These are phyloP conservation scores for Drosophila heteroneura DNA, from an alignment of 2,888 invertebrate species.

Conservation along the genomic window DNA sequence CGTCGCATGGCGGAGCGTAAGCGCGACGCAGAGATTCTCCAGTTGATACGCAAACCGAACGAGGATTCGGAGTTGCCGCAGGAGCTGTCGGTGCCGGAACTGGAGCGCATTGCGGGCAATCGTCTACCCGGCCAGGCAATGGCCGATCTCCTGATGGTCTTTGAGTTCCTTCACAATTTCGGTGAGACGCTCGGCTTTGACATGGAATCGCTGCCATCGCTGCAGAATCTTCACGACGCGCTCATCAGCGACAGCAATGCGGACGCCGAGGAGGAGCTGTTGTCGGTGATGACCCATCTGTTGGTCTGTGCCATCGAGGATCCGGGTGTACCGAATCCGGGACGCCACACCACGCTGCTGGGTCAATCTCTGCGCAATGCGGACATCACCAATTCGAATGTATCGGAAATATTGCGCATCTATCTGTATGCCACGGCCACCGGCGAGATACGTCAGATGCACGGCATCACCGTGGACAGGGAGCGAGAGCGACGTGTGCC, in stretches of 20 bases:
- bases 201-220: conserved; percentile 93
- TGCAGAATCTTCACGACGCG: conserved; percentile 94
- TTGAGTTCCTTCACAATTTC: conserved; percentile 98
- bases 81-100: conserved; percentile 89
- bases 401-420: conserved; percentile 96
- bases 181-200: conserved; percentile 97
- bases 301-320: conserved; percentile 97
- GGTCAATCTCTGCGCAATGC: conserved; percentile 96
- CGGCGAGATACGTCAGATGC: conserved; percentile 92
- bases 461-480: conserved; percentile 92
- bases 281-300: conserved; percentile 95
- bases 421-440: conserved; percentile 96
- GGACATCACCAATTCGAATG: conserved; percentile 95
- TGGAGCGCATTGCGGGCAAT: conserved; percentile 92
- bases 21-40: conserved; percentile 89
- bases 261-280: conserved; percentile 93
- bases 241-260: conserved; percentile 91
- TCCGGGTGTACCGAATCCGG: conserved; percentile 95
- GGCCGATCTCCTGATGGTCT: conserved; percentile 96
- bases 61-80: conserved; percentile 95
- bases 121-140: conserved; percentile 95
- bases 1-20: conserved; percentile 91
- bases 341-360: conserved; percentile 94
- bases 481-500: conserved; percentile 92
- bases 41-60: conserved; percentile 92